Evolutionary conservation across 2,113 vertebrate genomes (phyloP).

Genomic region (Ictidomys tridecemlineatus): DNA sequence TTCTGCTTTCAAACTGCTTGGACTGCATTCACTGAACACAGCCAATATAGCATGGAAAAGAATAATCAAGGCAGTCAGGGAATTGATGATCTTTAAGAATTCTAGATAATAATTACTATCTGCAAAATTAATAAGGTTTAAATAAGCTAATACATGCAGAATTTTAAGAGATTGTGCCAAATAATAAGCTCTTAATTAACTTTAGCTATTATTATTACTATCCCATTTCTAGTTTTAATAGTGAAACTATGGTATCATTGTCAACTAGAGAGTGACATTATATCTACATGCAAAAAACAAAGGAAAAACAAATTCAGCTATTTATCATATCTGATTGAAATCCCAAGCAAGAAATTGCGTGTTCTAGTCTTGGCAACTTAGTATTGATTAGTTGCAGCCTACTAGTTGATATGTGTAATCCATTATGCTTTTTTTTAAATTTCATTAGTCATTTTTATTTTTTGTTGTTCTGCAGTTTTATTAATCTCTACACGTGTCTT

Average conservation of each 20-base stretch:
- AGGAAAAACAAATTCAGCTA: not conserved
- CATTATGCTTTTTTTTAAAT: not conserved
- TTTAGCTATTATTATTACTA: not conserved
- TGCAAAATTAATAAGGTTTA: constrained; percentile 21
- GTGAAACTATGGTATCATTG: not conserved
- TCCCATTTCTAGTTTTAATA: not conserved
- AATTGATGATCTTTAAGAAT: not conserved
- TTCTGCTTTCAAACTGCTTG: not conserved
- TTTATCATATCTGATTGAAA: not conserved
- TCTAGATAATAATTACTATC: constrained; percentile 30
- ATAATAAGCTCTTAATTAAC: not conserved
- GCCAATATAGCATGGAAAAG: not conserved
- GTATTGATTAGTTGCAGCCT: not conserved
- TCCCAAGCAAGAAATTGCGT: not conserved
- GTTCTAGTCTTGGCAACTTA: not conserved
- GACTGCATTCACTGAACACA: not conserved
- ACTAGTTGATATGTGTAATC: not conserved
- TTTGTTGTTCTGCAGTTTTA: no score
- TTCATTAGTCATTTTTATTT: no score
- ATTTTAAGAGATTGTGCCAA: not conserved
- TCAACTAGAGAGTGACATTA: not conserved
- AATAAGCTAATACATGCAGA: not conserved
- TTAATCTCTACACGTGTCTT: no score
- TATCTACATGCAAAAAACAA: constrained; percentile 8
- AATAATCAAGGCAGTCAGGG: not conserved